Evolutionary conservation across 2,888 invertebrate species (phyloP), one percentile per base, ranked within the genome.

Genomic region (Caenorhabditis sp.): DNA sequence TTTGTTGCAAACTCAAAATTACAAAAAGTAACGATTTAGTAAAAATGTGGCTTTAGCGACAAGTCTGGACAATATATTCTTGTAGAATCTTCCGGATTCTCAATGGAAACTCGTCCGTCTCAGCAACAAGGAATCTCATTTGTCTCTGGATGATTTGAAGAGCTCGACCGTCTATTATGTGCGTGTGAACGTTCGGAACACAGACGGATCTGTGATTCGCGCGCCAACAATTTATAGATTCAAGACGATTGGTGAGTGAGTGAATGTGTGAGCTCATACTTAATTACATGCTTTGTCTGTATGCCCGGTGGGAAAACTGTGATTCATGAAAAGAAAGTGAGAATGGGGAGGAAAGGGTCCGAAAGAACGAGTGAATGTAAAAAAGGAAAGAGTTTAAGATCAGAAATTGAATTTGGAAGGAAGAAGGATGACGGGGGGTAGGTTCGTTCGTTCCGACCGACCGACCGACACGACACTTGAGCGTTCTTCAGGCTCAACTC

Each of bases 141-240:
- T 84, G 4, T 81, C 83, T 8, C 58, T 87, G 32, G 79, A 81
- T 32, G 78, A 82, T 35, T 74, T 88, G 35, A 79, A 81, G 52
- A 83, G 82, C 48, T 80, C 84, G 6, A 88, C 88, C 8, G 84
- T 84, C 30, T 88, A 88, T 59, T 88, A 77, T 55, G 88, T 86
- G 2, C 78, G 82, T 43, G 83, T 88, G 45, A 83, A 85, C 56
- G 82, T 88, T 4, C 79, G 85, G 11, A 80, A 83, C 30, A 46
- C 35, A 22, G 85, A 88, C 56, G 88, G 88, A 13, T 76, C 80
- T 1, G 72, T 85, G n/a, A 71, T 84, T 8, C 77, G 81, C n/a
- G 82, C 86, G 15, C 85, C 86, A 4, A 71, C 83, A 7, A 71
- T 88, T 63, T 88, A 88, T 66, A 62, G 83, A 50, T 88, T 88